These are phyloP conservation scores for Borostomias antarcticus DNA, from an alignment of 2,797 vertebrate genomes.

Conservation along the genomic window DNA sequence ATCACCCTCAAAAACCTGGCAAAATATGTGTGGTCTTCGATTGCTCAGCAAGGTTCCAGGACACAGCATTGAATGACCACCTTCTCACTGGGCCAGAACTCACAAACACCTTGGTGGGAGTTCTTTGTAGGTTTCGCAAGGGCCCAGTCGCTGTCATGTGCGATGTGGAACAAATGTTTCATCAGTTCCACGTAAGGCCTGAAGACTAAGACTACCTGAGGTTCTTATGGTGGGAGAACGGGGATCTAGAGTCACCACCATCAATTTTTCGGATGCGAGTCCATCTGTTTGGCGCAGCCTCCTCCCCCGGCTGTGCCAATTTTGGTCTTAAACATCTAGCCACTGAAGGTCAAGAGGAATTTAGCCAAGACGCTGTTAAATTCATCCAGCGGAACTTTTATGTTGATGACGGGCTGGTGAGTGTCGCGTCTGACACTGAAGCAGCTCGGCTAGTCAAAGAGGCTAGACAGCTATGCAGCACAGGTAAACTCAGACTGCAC, in stretches of 20 bases:
- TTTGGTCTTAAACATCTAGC: conserved; percentile 21
- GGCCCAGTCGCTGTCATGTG: conserved; percentile 12
- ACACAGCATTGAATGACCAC: conserved; percentile 18
- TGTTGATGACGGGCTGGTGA: no score
- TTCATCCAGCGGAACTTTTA: no score
- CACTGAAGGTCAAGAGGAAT: conserved; percentile 5
- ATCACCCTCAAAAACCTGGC: no score
- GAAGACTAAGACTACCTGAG: conserved; percentile 15
- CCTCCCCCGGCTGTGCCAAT: conserved; percentile 27
- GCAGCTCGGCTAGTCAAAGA: no score
- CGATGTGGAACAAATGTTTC: conserved; percentile 18
- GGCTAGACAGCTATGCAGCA: no score
- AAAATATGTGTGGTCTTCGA: no score
- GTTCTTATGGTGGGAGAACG: conserved; percentile 24
- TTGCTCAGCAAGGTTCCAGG: conserved; percentile 3
- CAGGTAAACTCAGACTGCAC: no score
- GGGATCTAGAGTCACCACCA: conserved; percentile 9
- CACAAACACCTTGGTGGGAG: conserved; percentile 25
- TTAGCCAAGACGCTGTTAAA: background rate
- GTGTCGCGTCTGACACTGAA: no score
- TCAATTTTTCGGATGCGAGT: no score
- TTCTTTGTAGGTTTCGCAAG: conserved; percentile 18
- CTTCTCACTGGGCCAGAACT: conserved; percentile 20
- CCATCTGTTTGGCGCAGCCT: conserved; percentile 24
- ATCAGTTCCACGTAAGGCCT: conserved; percentile 20